These are phyloP conservation scores for Pao palembangensis DNA, from an alignment of 2,113 vertebrate genomes.

Conservation along the genomic window DNA sequence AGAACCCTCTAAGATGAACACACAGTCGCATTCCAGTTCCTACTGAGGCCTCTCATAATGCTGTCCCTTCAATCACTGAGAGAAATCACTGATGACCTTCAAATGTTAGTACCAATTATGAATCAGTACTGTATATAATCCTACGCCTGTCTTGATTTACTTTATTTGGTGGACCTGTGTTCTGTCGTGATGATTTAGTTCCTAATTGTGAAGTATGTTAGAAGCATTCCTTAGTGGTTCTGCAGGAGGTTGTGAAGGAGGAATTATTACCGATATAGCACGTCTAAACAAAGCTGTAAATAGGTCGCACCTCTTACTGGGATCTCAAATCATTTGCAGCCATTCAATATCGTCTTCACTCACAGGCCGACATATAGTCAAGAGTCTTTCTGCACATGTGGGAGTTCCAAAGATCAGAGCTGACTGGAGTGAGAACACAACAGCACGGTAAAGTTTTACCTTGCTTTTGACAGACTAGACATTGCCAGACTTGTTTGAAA, in stretches of 20 bases:
- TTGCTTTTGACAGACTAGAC: conserved; percentile 17
- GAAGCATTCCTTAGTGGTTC: conserved; percentile 61
- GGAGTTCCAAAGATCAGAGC: background rate
- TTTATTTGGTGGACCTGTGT: conserved; percentile 60
- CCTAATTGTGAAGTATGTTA: conserved; percentile 56
- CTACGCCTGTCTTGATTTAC: conserved; percentile 45
- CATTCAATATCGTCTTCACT: background rate
- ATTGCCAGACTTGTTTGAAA: conserved; percentile 12
- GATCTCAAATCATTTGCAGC: conserved; percentile 36
- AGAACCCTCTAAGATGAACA: conserved; percentile 1
- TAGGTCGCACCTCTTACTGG: conserved; percentile 46
- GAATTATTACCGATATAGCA: conserved; percentile 49
- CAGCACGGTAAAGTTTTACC: conserved; percentile 18
- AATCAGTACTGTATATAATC: conserved; percentile 63
- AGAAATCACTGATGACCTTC: conserved; percentile 38
- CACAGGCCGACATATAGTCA: too few relatives aligned
- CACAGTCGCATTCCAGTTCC: conserved; percentile 15
- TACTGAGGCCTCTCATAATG: conserved; percentile 26
- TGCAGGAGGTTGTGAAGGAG: conserved; percentile 45
- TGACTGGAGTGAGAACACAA: conserved; percentile 16
- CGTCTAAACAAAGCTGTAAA: conserved; percentile 57
- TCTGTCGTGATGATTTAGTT: conserved; percentile 59
- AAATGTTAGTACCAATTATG: conserved; percentile 47
- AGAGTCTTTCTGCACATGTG: too few relatives aligned
- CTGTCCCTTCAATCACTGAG: conserved; percentile 23